phyloP scores from a whole-genome alignment of 2,888 invertebrate species.

The Keiferia lycopersicella region DNA sequence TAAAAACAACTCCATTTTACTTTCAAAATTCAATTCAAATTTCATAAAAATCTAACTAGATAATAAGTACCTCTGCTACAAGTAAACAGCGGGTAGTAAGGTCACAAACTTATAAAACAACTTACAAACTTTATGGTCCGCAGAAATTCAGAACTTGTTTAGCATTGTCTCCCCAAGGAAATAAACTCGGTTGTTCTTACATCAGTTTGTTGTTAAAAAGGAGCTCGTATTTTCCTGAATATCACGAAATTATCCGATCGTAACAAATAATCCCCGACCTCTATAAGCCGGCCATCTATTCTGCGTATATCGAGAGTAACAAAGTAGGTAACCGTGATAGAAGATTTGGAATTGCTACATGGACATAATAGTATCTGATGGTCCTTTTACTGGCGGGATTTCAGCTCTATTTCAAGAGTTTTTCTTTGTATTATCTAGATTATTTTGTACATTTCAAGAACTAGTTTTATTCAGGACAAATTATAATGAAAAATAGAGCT shows the following conservation, averaged over 20 bases:
- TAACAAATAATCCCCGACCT: conserved; percentile 13
- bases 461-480: no score
- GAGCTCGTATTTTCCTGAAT: background rate
- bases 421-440: background rate
- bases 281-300: conserved; percentile 17
- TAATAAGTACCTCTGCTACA: no score
- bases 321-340: background rate
- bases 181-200: conserved; percentile 1
- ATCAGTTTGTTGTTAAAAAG: conserved; percentile 12
- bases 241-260: conserved; percentile 21
- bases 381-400: background rate
- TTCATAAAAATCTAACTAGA: no score
- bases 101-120: background rate
- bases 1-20: no score
- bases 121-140: conserved; percentile 3
- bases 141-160: conserved; percentile 1
- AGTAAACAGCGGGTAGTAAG: background rate
- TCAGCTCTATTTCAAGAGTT: background rate
- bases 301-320: conserved; percentile 15
- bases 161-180: conserved; percentile 6
- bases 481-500: no score
- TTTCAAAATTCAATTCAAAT: no score
- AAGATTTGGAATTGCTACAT: background rate
- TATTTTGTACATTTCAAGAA: background rate
- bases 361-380: conserved; percentile 1